Conservation (phyloP, 2,888 invertebrate genomes). For the Hemithea aestivaria region DNA sequence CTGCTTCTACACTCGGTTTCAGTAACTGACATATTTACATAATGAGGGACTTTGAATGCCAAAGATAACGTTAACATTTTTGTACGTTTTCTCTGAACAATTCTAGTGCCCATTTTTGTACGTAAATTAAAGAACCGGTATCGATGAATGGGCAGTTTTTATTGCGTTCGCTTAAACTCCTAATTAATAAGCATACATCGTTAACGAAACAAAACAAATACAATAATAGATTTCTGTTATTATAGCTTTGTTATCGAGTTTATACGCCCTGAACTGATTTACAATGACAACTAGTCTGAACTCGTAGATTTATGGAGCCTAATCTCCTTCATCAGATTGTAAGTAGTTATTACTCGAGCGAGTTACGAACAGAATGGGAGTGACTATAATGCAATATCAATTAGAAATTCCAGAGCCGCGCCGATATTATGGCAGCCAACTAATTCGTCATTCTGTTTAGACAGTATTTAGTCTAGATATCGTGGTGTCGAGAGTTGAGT, state of each 20-base stretch:
- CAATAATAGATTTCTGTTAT: slow-evolving; percentile 33
- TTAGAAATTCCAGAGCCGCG: slow-evolving; percentile 47
- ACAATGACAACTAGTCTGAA: slow-evolving; percentile 31
- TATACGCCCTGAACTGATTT: slow-evolving; percentile 35
- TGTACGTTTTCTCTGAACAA: slow-evolving; percentile 19
- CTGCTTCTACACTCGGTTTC: slow-evolving; percentile 41
- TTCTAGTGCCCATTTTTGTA: slow-evolving; percentile 18
- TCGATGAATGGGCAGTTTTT: slow-evolving; percentile 37
- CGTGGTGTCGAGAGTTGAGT: slow-evolving; percentile 42
- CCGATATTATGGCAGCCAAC: slow-evolving; percentile 36
- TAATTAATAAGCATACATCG: slow-evolving; percentile 35
- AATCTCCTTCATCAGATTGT: slow-evolving; percentile 42
- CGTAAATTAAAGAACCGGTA: slow-evolving; percentile 35
- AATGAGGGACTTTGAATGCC: slow-evolving; percentile 36
- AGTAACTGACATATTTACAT: slow-evolving; percentile 42
- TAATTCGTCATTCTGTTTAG: slow-evolving; percentile 52
- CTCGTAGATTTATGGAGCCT: slow-evolving; percentile 37
- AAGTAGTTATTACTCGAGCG: slow-evolving; percentile 41
- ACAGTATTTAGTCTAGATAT: slow-evolving; percentile 51
- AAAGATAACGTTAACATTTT: slow-evolving; percentile 28
- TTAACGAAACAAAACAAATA: slow-evolving; percentile 37
- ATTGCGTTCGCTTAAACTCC: slow-evolving; percentile 36
- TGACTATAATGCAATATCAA: slow-evolving; percentile 54
- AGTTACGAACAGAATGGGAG: slow-evolving; percentile 40
- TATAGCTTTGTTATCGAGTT: slow-evolving; percentile 35